Conservation (phyloP, 2,797 vertebrate genomes). For the Gambusia yucatana region DNA sequence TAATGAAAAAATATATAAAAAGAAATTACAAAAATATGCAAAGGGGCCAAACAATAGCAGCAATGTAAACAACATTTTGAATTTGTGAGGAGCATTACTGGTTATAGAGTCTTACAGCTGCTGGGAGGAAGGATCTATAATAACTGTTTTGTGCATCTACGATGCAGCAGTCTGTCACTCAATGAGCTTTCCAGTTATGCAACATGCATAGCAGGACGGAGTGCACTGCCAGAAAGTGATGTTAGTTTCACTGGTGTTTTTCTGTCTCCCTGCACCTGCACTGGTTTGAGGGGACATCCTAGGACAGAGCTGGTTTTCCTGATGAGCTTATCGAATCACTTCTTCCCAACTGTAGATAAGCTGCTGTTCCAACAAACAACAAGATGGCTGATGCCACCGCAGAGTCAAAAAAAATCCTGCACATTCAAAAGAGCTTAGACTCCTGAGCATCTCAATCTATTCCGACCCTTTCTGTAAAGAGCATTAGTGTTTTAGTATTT, state of each 20-base stretch:
- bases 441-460: not conserved
- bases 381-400: not conserved
- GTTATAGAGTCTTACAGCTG: not conserved
- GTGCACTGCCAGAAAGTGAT: not conserved
- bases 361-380: not conserved
- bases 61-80: not conserved
- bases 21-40: not conserved
- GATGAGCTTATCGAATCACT: not conserved
- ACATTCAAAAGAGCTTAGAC: not conserved
- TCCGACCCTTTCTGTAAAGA: not conserved
- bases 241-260: not conserved
- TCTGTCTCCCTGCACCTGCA: not conserved
- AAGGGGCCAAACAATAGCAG: not conserved
- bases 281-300: not conserved
- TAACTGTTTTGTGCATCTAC: not conserved
- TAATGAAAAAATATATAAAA: not conserved
- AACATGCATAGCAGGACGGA: not conserved
- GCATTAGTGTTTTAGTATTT: not conserved
- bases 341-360: not conserved
- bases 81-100: not conserved
- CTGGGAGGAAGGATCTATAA: not conserved
- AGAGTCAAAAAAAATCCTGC: not conserved
- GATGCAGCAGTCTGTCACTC: not conserved
- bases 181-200: not conserved
- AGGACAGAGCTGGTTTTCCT: not conserved